These are phyloP conservation scores for Dicranocentrus wangi DNA, from an alignment of 2,888 invertebrate genomes.

Conservation along the genomic window DNA sequence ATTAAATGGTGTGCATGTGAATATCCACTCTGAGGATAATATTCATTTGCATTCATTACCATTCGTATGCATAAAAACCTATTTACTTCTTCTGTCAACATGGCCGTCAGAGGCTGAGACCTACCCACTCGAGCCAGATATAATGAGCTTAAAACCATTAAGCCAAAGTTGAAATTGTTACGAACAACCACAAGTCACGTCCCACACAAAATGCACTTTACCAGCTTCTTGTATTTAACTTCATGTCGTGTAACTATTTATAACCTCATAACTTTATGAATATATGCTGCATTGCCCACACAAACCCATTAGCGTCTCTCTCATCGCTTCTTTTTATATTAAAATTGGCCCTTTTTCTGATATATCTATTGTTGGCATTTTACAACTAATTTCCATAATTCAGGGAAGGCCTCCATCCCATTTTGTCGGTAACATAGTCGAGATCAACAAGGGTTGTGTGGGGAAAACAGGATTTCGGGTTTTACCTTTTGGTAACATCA, in stretches of 20 bases:
- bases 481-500: too few relatives aligned
- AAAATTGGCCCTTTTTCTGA: too few relatives aligned
- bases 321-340: too few relatives aligned
- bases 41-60: conserved; percentile 36
- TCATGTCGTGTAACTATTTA: conserved; percentile 59
- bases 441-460: too few relatives aligned
- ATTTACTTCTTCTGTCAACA: neutral
- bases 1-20: conserved; percentile 9
- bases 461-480: too few relatives aligned
- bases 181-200: conserved; percentile 60
- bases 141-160: conserved; percentile 42
- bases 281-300: neutral
- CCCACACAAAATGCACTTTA: conserved; percentile 38
- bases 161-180: conserved; percentile 51
- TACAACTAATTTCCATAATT: too few relatives aligned
- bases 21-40: neutral
- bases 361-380: too few relatives aligned
- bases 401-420: too few relatives aligned
- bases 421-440: too few relatives aligned
- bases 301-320: too few relatives aligned
- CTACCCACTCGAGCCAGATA: conserved; percentile 21
- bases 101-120: neutral
- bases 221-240: conserved; percentile 8
- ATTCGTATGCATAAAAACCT: neutral
- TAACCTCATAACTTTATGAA: conserved; percentile 45